Percentiles rank a stretch among this genome's conserved stretches.
Conservation (phyloP, 2,797 vertebrate genomes). For the Spinibarbus caldwelli region DNA sequence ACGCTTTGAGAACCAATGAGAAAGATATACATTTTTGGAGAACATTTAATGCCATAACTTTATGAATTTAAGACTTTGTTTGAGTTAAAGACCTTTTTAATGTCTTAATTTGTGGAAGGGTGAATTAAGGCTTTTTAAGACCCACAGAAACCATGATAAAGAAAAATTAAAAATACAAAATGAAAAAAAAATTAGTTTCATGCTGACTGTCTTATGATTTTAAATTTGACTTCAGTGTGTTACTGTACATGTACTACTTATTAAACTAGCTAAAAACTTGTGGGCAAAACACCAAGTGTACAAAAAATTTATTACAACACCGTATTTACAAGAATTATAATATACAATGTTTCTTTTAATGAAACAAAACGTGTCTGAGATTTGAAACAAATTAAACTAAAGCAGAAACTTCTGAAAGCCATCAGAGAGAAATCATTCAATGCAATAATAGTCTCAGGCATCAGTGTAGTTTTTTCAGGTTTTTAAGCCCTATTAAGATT, state of each 20-base stretch:
- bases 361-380: not conserved
- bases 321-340: slow-evolving; percentile 30
- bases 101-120: not conserved
- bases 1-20: no score
- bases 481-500: not conserved
- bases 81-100: not conserved
- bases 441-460: not conserved
- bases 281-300: not conserved
- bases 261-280: not conserved
- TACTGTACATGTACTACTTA: not conserved
- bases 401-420: slow-evolving; percentile 1
- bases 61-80: not conserved
- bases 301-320: slow-evolving; percentile 33
- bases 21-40: no score
- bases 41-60: not conserved
- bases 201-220: not conserved
- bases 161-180: not conserved
- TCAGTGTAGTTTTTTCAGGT: not conserved
- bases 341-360: slow-evolving; percentile 11
- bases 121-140: not conserved
- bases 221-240: not conserved
- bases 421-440: not conserved
- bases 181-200: not conserved
- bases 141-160: not conserved
- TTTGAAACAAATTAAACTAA: not conserved